Evolutionary conservation across 1,140 invertebrate species (phyloP).

Genomic region (Parasteatoda tepidariorum): DNA sequence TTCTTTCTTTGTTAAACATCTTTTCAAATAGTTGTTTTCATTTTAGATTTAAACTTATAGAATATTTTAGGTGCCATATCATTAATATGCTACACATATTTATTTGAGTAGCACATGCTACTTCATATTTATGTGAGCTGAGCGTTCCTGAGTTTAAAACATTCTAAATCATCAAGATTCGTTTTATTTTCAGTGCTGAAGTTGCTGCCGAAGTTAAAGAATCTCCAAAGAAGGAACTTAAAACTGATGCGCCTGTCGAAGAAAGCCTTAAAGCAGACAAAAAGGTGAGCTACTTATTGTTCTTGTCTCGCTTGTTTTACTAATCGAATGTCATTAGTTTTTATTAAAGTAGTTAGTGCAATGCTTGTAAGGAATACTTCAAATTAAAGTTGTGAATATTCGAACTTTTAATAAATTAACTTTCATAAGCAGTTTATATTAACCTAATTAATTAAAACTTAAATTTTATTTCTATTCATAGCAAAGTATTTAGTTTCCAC

Average conservation of each 20-base stretch:
- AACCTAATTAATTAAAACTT: no score
- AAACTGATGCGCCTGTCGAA: neutral
- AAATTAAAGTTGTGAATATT: no score
- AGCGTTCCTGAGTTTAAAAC: neutral
- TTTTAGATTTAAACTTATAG: neutral
- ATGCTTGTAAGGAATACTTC: no score
- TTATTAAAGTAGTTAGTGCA: no score
- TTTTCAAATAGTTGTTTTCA: neutral
- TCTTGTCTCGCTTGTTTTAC: no score
- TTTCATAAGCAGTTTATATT: no score
- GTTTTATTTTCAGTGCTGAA: constrained; percentile 33
- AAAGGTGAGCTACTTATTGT: neutral
- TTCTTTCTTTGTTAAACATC: no score
- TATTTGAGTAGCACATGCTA: neutral
- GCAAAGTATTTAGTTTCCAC: no score
- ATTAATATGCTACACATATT: neutral
- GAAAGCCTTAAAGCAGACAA: constrained; percentile 12
- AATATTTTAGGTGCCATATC: neutral
- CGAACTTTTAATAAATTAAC: no score
- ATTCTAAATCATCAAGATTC: neutral
- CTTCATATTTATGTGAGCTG: neutral
- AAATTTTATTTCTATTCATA: no score
- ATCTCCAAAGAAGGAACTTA: constrained; percentile 32
- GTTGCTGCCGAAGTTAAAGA: constrained; percentile 49
- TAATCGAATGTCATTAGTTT: no score